phyloP scores from a whole-genome alignment of 2,888 invertebrate genomes.

The Automeris io region DNA sequence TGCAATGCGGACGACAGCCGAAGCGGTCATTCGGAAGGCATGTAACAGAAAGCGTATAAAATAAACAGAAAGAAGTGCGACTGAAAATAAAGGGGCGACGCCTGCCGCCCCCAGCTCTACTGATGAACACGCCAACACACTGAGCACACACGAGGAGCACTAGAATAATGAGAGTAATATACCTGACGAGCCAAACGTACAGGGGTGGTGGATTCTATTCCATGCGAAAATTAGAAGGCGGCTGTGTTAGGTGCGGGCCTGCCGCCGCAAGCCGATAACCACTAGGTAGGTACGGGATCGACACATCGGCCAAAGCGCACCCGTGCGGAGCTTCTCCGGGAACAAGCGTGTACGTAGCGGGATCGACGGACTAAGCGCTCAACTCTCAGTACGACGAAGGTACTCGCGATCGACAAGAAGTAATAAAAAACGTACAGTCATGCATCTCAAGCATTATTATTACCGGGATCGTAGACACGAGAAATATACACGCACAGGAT shows the following conservation, averaged over 20 bases:
- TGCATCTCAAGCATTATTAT: slow-evolving; percentile 93
- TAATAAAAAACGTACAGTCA: slow-evolving; percentile 88
- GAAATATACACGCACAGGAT: slow-evolving; percentile 76
- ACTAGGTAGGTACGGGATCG: slow-evolving; percentile 60
- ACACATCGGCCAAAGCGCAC: slow-evolving; percentile 72
- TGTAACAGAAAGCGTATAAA: slow-evolving; percentile 76
- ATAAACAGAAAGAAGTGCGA: slow-evolving; percentile 69
- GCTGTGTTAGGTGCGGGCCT: slow-evolving; percentile 74
- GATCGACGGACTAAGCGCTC: slow-evolving; percentile 72
- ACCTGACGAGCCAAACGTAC: slow-evolving; percentile 77
- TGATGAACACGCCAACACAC: slow-evolving; percentile 65
- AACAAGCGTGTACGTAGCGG: slow-evolving; percentile 76
- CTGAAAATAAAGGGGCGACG: slow-evolving; percentile 56
- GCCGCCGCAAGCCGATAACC: slow-evolving; percentile 68
- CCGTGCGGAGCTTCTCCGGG: slow-evolving; percentile 67
- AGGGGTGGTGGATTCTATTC: slow-evolving; percentile 74
- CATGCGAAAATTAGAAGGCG: slow-evolving; percentile 75
- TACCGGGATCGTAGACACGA: slow-evolving; percentile 84
- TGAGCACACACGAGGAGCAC: slow-evolving; percentile 70
- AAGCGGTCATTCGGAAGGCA: slow-evolving; percentile 77
- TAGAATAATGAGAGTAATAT: slow-evolving; percentile 70
- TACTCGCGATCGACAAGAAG: slow-evolving; percentile 72
- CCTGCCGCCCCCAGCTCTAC: slow-evolving; percentile 54
- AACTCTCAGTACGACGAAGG: slow-evolving; percentile 69
- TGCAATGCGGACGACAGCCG: slow-evolving; percentile 71